Conservation (phyloP, 2,113 vertebrate species). For the Elephas maximus region DNA sequence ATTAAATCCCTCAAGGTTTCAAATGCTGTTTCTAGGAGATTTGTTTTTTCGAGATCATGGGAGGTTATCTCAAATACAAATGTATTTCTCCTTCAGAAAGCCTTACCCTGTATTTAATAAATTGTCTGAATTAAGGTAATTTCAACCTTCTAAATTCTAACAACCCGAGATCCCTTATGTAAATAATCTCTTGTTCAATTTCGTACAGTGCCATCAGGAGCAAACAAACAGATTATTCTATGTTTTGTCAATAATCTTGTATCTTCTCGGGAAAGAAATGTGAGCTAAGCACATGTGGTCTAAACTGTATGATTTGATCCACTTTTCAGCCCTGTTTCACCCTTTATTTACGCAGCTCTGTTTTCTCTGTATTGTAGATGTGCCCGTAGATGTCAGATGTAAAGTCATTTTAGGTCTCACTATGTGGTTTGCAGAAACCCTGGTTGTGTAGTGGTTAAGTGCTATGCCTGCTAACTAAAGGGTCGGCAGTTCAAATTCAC, state of each 20-base stretch:
- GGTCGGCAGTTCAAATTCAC: too few relatives aligned
- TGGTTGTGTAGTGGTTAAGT: too few relatives aligned
- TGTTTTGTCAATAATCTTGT: background rate
- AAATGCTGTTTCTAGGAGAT: background rate
- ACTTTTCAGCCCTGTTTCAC: background rate
- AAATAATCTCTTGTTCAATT: background rate
- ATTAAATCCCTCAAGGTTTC: background rate
- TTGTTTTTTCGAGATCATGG: background rate
- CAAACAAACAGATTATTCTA: background rate
- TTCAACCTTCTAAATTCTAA: conserved; percentile 16
- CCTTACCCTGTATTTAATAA: background rate
- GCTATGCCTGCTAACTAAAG: too few relatives aligned
- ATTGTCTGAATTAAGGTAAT: background rate
- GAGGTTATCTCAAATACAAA: background rate
- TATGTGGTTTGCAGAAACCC: background rate
- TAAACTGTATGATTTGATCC: background rate
- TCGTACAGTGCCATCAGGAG: background rate
- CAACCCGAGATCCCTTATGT: background rate
- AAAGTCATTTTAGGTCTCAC: background rate
- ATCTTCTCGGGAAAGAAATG: background rate
- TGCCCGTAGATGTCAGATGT: background rate
- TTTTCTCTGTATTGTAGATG: background rate
- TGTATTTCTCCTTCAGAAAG: background rate
- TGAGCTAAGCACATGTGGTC: background rate
- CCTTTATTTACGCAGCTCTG: background rate